Base-by-base conservation (phyloP, 2,888 invertebrate species). In the Anoplius nigerrimus region DNA sequence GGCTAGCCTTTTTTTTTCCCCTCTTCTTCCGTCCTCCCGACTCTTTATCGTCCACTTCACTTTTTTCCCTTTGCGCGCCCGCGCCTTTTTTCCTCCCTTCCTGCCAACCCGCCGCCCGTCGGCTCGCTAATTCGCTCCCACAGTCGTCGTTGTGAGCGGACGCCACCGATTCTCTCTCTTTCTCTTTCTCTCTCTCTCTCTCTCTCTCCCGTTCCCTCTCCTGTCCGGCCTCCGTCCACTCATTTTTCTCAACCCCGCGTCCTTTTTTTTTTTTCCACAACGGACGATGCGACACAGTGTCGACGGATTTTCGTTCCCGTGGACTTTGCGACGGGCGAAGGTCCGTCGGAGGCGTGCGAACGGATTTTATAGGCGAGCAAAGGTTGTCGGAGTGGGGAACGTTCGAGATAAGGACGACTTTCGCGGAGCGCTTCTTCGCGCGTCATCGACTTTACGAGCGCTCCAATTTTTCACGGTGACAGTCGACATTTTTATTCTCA, bases 171-270 rank as follows among this genome's bases (percentile, higher is more conserved):
- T 8, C 48, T n/a, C 16, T 48, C 5, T 51, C 24, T 16, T 20
- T 8, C n/a, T 20, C 24, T 34, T 15, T 6, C 24, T 46, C 24
- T 3, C 51, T 24, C 5, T 16, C 18, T 8, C n/a, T 46, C 24
- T 58, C 24, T 53, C 46, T 52, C 22, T 15, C 48, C 34, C 48
- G 61, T 45, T 46, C 56, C 51, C 69, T n/a, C 61, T 16, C 48
- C 42, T 43, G 11, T 42, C 54, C 11, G 34, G 34, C 34, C 55
- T 55, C 34, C 27, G n/a, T 45, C 16, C 45, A 5, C n/a, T n/a
- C n/a, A n/a, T n/a, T n/a, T n/a, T n/a, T n/a, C n/a, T n/a, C n/a
- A n/a, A n/a, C n/a, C n/a, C n/a, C n/a, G n/a, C 45, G 16, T 45
- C 16, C n/a, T 45, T 11, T 11, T 2, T 2, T 11, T 2, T 46